Conservation (phyloP, 2,113 vertebrate genomes). For the Lathamus discolor region DNA sequence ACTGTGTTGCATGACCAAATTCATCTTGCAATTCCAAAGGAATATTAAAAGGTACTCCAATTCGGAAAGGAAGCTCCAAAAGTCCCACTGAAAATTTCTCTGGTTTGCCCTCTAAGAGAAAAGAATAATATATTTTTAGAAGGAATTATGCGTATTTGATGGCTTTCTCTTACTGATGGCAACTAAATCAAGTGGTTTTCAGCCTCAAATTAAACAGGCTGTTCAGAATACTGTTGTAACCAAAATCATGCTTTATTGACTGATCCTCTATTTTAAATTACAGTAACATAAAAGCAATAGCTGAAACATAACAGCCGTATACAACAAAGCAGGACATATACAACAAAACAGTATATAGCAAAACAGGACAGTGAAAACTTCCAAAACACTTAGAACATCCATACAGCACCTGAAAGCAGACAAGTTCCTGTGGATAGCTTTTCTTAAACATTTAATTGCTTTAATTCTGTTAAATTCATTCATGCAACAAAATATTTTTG, state of each 20-base stretch:
- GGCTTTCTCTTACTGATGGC: background rate
- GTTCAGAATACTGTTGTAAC: background rate
- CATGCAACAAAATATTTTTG: background rate
- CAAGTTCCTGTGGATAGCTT: background rate
- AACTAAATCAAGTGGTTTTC: background rate
- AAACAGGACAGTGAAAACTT: background rate
- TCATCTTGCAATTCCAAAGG: conserved; percentile 84
- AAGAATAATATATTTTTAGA: background rate
- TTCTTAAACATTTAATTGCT: background rate
- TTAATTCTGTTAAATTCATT: background rate
- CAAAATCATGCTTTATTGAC: background rate
- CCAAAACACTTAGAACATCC: background rate
- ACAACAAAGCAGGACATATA: background rate
- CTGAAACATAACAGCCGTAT: background rate
- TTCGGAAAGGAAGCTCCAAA: conserved; percentile 70
- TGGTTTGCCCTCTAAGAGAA: conserved; percentile 83
- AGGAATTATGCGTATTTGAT: background rate
- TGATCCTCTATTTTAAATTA: background rate
- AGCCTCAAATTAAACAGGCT: background rate
- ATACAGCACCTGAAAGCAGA: background rate
- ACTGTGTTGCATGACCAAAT: conserved; percentile 77
- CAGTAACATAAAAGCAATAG: background rate
- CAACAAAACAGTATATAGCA: no score
- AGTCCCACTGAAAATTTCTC: conserved; percentile 76
- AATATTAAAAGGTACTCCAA: conserved; percentile 86